Percentiles rank a stretch among this genome's conserved stretches.
Evolutionary conservation across 2,113 vertebrate genomes (phyloP).

Genomic region (Syngnathoides biaculeatus): DNA sequence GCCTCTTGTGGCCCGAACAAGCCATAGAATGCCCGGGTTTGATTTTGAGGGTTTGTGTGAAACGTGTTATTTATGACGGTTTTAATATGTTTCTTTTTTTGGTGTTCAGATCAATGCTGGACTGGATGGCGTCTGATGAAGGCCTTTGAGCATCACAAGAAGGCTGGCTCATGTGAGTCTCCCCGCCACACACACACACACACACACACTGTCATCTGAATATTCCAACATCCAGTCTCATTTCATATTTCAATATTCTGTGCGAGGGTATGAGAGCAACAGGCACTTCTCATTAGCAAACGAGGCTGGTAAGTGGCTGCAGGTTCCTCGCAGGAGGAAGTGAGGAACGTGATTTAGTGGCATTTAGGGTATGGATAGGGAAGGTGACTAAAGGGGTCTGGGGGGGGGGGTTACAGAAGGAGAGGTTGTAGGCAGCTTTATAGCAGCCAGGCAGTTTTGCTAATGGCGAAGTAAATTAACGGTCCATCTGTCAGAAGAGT

Average conservation of each 20-base stretch:
- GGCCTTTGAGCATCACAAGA: background rate
- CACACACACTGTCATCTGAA: background rate
- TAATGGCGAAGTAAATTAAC: slow-evolving; percentile 70
- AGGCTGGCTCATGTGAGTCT: background rate
- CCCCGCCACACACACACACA: too few species aligned
- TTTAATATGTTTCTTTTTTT: background rate
- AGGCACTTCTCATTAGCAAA: slow-evolving; percentile 6
- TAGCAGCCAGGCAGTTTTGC: slow-evolving; percentile 31
- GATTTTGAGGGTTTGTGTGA: background rate
- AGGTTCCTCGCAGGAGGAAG: slow-evolving; percentile 10
- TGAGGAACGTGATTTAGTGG: slow-evolving; percentile 45
- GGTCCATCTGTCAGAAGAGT: slow-evolving; percentile 68
- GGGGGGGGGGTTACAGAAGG: slow-evolving; percentile 34
- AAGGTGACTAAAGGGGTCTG: background rate
- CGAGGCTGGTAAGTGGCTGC: slow-evolving; percentile 4
- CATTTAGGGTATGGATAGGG: slow-evolving; percentile 10
- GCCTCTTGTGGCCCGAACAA: too few species aligned
- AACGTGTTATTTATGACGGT: background rate
- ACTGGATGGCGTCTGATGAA: background rate
- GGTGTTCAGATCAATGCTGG: background rate
- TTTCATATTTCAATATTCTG: slow-evolving; percentile 1
- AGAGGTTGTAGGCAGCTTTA: slow-evolving; percentile 4
- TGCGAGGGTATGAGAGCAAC: background rate
- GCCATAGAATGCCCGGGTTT: too few species aligned
- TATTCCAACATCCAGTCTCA: background rate